Evolutionary conservation across 30 jellyfish, hydroid and myxozoan species (phyloP), one percentile per base, ranked within the genome.

Genomic region (Hydractinia echinata): DNA sequence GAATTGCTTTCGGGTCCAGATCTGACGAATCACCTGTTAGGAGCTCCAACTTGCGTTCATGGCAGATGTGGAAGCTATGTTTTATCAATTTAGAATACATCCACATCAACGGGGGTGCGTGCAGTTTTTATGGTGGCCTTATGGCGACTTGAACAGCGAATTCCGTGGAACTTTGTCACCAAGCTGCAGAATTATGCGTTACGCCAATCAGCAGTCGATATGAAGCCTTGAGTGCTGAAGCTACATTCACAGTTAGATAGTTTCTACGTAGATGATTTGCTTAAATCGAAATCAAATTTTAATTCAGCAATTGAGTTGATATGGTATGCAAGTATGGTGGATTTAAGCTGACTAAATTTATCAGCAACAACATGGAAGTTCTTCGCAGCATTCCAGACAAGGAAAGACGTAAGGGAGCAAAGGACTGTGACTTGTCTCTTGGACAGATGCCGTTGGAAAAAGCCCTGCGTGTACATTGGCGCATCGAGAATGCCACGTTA

Each of bases 1-100:
- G 69, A 79, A 16, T 74, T 79, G 51, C 56, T 79, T 62, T 54
- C 54, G 6, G 85, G 85, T 11, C 85, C 85, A 49, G 62, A 77
- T 77, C 49, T 77, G 85, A 77, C 71, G 13, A 77, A 77, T 77
- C 79, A n/a, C 79, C 15, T 77, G 54, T 55, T 52, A 64, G 76
- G 9, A 79, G 39, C 82, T 55, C 56, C 5, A 19, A 5, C 50
- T 77, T 6, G 54, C 85, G 53, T 18, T 77, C 11, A 61, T 55
- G 15, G 85, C 82, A 18, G 85, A 77, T 54, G 51, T 79, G 14
- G 87, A 79, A 79, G 87, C 72, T 30, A 79, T 79, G 87, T 61
- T 79, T 82, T 61, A 51, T 18, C 85, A 77, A 58, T 81, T 77
- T 67, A 67, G 13, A 10, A 70, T 73, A 19, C 19, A 77, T 10